A percentile compares a stretch with the other conserved stretches of the same genome.
Evolutionary conservation across 1,140 invertebrate species (phyloP).

Genomic region (Andrena cerasifolii): DNA sequence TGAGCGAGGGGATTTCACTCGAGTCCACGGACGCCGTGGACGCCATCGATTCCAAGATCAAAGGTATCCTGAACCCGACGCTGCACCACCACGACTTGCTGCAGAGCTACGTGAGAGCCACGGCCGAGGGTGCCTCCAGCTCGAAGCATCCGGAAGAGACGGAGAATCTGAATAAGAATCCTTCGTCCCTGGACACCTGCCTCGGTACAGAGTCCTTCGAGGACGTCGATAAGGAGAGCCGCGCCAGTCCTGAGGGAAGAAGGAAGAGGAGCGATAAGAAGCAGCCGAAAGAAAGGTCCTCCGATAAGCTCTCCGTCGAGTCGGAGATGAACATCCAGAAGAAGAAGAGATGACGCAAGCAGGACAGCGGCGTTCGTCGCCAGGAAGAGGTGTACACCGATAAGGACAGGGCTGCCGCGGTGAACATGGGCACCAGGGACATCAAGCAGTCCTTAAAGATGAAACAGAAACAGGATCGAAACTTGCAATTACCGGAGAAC

Average conservation of each 20-base stretch:
- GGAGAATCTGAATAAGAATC: neutral
- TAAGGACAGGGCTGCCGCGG: constrained; percentile 94
- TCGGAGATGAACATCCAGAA: constrained; percentile 82
- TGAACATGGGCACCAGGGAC: constrained; percentile 91
- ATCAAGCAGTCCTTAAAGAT: constrained; percentile 92
- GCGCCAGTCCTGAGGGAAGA: neutral
- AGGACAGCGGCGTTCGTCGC: constrained; percentile 73
- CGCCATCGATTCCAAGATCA: constrained; percentile 63
- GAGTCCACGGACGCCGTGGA: constrained; percentile 18
- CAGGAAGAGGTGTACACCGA: constrained; percentile 93
- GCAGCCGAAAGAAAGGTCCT: constrained; percentile 1
- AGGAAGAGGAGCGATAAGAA: neutral
- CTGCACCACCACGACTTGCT: constrained; percentile 87
- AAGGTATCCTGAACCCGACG: constrained; percentile 75
- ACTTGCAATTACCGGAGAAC: constrained; percentile 89
- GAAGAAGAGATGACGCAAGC: constrained; percentile 79
- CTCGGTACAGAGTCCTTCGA: constrained; percentile 8
- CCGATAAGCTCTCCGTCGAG: constrained; percentile 28
- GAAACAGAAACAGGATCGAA: constrained; percentile 90
- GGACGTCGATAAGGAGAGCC: constrained; percentile 16
- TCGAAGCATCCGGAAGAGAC: constrained; percentile 44
- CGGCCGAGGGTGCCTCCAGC: constrained; percentile 75
- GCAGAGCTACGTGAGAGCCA: constrained; percentile 89
- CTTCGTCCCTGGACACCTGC: constrained; percentile 17
- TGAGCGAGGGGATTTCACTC: constrained; percentile 2